Percentiles rank a stretch among this genome's conserved stretches.
Evolutionary conservation across 2,888 invertebrate species (phyloP).

Genomic region (Pandemis cinnamomeana): DNA sequence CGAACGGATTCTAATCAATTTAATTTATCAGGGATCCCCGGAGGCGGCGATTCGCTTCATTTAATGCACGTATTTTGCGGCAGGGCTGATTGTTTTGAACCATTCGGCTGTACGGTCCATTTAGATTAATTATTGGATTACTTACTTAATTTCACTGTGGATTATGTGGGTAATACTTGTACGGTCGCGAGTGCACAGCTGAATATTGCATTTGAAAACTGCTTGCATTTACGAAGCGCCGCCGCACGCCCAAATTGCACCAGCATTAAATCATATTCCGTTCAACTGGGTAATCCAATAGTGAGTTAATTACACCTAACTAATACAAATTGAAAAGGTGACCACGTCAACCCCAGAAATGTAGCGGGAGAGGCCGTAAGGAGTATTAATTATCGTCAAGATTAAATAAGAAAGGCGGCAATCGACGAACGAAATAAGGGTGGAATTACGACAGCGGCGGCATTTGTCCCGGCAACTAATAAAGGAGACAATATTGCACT

Average conservation of each 20-base stretch:
- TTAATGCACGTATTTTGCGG: slow-evolving; percentile 85
- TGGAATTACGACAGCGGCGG: slow-evolving; percentile 73
- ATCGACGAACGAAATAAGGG: slow-evolving; percentile 73
- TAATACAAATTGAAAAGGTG: slow-evolving; percentile 45
- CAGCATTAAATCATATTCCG: slow-evolving; percentile 38
- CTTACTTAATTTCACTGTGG: slow-evolving; percentile 82
- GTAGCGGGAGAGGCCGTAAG: slow-evolving; percentile 51
- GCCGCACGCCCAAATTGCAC: slow-evolving; percentile 16
- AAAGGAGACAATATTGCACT: slow-evolving; percentile 85
- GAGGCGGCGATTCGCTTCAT: slow-evolving; percentile 84
- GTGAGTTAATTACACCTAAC: slow-evolving; percentile 40
- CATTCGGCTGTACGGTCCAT: slow-evolving; percentile 84
- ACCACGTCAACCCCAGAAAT: slow-evolving; percentile 53
- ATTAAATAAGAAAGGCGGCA: slow-evolving; percentile 78
- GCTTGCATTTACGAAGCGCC: slow-evolving; percentile 20
- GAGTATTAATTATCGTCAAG: slow-evolving; percentile 78
- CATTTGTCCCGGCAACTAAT: slow-evolving; percentile 83
- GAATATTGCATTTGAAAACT: slow-evolving; percentile 27
- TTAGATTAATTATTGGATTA: slow-evolving; percentile 85
- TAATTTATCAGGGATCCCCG: slow-evolving; percentile 84
- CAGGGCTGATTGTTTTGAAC: slow-evolving; percentile 84
- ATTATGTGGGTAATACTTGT: slow-evolving; percentile 66
- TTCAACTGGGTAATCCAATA: slow-evolving; percentile 39
- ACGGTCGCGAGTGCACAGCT: slow-evolving; percentile 24
- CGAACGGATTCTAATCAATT: slow-evolving; percentile 84